Evolutionary conservation across 2,888 invertebrate species (phyloP).

Genomic region (Himalopsyche kuldschensis): DNA sequence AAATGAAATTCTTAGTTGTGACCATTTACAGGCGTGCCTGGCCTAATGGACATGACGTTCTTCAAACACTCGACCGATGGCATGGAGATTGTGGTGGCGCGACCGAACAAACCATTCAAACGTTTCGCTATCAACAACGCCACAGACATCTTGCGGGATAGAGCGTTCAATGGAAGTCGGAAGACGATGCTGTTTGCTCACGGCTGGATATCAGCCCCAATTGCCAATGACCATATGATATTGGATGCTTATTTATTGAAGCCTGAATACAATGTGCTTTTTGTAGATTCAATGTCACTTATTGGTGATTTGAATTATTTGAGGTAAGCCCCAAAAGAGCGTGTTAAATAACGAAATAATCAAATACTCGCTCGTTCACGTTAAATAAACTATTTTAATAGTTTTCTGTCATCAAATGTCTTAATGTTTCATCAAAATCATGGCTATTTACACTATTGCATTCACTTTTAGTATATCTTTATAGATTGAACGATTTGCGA

Average conservation of each 20-base stretch:
- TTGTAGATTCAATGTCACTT: background rate
- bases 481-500: too few species aligned
- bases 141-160: background rate
- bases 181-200: background rate
- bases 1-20: too few species aligned
- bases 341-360: too few species aligned
- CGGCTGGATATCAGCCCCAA: background rate
- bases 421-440: too few species aligned
- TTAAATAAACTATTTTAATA: too few species aligned
- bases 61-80: background rate
- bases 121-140: background rate
- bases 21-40: background rate
- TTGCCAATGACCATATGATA: background rate
- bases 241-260: background rate
- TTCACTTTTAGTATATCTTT: too few species aligned
- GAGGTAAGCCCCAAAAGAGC: too few species aligned
- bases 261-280: background rate
- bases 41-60: background rate
- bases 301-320: background rate
- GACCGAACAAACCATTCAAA: background rate
- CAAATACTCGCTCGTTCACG: too few species aligned
- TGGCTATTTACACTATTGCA: too few species aligned
- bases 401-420: too few species aligned
- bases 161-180: background rate
- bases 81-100: background rate